Evolutionary conservation across 2,797 vertebrate genomes (phyloP).

Genomic region (Phalloptychus januarius): DNA sequence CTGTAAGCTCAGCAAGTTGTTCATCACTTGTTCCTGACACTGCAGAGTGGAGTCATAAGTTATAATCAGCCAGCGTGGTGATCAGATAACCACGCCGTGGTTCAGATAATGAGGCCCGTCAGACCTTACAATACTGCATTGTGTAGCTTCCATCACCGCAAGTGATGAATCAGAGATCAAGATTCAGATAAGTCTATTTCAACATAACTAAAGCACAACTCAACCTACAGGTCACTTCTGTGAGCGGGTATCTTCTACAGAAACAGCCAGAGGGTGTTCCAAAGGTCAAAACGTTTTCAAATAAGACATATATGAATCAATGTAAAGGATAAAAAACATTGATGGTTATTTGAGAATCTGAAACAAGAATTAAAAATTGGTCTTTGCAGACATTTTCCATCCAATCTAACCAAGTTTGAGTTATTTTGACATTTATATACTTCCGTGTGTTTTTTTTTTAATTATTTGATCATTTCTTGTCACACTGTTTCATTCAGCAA

Average conservation of each 20-base stretch:
- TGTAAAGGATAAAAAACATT: neutral
- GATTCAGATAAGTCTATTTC: conserved; percentile 48
- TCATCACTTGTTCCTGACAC: conserved; percentile 37
- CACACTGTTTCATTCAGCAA: neutral
- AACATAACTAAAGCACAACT: conserved; percentile 51
- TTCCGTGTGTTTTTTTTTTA: neutral
- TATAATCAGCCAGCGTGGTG: conserved; percentile 34
- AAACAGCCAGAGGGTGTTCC: conserved; percentile 29
- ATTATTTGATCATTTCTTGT: neutral
- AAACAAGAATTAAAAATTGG: too few species aligned
- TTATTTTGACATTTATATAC: neutral
- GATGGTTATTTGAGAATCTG: too few species aligned
- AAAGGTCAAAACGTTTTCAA: conserved; percentile 30
- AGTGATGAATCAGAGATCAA: conserved; percentile 36
- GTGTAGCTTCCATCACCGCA: conserved; percentile 42
- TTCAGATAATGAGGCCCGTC: conserved; percentile 69
- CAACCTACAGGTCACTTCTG: conserved; percentile 27
- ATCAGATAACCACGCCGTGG: conserved; percentile 72
- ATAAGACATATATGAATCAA: neutral
- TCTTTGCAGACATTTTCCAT: neutral
- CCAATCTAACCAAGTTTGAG: neutral
- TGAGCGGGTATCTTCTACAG: conserved; percentile 20
- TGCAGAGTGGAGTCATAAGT: conserved; percentile 64
- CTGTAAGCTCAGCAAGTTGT: conserved; percentile 39
- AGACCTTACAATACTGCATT: conserved; percentile 59